Percentiles rank a stretch among this genome's conserved stretches.
These are phyloP conservation scores for Charanyca ferruginea DNA, from an alignment of 2,888 invertebrate species.

Conservation along the genomic window DNA sequence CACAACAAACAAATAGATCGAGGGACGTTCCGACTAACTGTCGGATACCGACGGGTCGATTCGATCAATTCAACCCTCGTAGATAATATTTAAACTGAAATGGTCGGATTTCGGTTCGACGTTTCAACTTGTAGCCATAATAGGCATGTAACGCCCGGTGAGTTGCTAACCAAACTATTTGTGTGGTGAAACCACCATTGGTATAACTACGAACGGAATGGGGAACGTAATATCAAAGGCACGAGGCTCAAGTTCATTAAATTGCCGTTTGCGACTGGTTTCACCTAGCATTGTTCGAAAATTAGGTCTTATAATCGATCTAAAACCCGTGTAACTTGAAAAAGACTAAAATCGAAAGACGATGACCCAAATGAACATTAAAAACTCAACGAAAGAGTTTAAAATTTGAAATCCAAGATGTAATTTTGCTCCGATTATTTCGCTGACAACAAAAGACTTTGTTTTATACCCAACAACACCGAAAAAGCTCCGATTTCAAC, in stretches of 20 bases:
- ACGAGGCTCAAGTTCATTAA: slow-evolving; percentile 47
- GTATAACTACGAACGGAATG: slow-evolving; percentile 48
- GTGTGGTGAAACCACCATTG: slow-evolving; percentile 40
- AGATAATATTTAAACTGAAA: slow-evolving; percentile 71
- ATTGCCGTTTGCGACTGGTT: slow-evolving; percentile 21
- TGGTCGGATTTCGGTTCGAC: slow-evolving; percentile 62
- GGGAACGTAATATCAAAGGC: slow-evolving; percentile 42
- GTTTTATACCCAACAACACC: slow-evolving; percentile 13
- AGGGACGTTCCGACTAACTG: slow-evolving; percentile 59
- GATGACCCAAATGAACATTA: not conserved
- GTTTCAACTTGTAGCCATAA: slow-evolving; percentile 57
- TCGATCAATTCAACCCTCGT: slow-evolving; percentile 54
- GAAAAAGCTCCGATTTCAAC: slow-evolving; percentile 20
- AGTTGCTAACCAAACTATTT: slow-evolving; percentile 61
- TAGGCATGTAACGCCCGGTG: slow-evolving; percentile 36
- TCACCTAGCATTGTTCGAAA: slow-evolving; percentile 12
- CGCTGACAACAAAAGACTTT: slow-evolving; percentile 21
- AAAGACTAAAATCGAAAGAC: not conserved
- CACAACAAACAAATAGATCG: slow-evolving; percentile 70
- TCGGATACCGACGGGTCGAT: slow-evolving; percentile 44
- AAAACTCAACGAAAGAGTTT: not conserved
- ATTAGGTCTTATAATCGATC: slow-evolving; percentile 10
- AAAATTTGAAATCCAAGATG: not conserved
- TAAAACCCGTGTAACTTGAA: slow-evolving; percentile 11
- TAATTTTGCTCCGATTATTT: slow-evolving; percentile 2